A percentile compares a stretch with the other conserved stretches of the same genome.
Evolutionary conservation across 2,888 invertebrate species (phyloP).

Genomic region (Scrobipalpa atriplicella): DNA sequence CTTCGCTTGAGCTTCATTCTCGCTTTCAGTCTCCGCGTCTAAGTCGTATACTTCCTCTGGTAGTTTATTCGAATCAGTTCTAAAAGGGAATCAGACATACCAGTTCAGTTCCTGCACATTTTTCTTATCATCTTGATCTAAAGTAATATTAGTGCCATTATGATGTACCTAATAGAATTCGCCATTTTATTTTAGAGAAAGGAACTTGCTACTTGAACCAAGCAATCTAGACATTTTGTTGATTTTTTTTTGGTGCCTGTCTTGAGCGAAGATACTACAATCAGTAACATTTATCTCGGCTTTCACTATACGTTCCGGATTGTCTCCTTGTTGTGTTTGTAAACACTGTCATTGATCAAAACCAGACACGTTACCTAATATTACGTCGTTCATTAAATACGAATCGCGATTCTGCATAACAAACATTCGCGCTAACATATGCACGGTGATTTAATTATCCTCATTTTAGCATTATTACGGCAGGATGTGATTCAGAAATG

Average conservation of each 20-base stretch:
- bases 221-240: not conserved
- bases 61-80: constrained; percentile 52
- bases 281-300: not conserved
- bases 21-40: constrained; percentile 92
- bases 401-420: not conserved
- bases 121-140: too few species aligned
- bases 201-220: too few species aligned
- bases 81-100: not conserved
- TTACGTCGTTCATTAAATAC: not conserved
- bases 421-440: not conserved
- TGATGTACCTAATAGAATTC: too few species aligned
- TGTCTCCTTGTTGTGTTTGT: not conserved
- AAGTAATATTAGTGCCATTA: too few species aligned
- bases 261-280: not conserved
- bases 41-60: constrained; percentile 94
- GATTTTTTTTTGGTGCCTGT: not conserved
- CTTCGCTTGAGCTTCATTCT: constrained; percentile 88
- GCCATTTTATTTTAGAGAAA: too few species aligned
- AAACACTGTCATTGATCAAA: constrained; percentile 4
- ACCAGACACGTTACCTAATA: constrained; percentile 4
- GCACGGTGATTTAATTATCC: constrained; percentile 20
- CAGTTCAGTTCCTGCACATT: not conserved
- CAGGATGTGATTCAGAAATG: constrained; percentile 24
- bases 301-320: not conserved
- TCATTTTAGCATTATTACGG: constrained; percentile 8